These are phyloP conservation scores for Lethenteron reissneri DNA, from an alignment of 2,113 vertebrate genomes.

Conservation along the genomic window DNA sequence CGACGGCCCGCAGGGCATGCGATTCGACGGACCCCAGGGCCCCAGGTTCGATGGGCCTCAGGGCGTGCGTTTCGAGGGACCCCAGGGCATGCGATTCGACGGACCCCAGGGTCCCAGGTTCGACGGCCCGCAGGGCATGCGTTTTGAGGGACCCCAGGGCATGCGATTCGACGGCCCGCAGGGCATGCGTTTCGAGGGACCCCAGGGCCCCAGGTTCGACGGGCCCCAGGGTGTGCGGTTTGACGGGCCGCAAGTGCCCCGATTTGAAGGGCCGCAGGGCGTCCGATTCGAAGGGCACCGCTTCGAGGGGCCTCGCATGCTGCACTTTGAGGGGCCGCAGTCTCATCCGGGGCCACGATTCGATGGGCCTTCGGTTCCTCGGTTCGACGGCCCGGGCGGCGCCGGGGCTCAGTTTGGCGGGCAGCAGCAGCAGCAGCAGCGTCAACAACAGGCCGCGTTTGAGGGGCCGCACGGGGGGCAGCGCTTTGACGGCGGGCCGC, in stretches of 20 bases:
- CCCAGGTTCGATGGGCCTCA: constrained; percentile 38
- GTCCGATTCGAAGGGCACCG: constrained; percentile 11
- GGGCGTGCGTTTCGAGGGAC: constrained; percentile 37
- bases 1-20: constrained; percentile 4
- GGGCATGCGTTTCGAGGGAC: constrained; percentile 28
- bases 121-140: constrained; percentile 34
- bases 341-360: constrained; percentile 20
- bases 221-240: constrained; percentile 28
- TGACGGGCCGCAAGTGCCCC: constrained; percentile 34
- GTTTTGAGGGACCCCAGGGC: constrained; percentile 15
- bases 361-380: constrained; percentile 9
- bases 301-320: not conserved
- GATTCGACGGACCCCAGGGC: constrained; percentile 19
- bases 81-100: constrained; percentile 26
- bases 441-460: no score
- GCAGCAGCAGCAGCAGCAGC: no score
- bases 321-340: no score
- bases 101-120: constrained; percentile 28
- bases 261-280: constrained; percentile 39
- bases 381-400: constrained; percentile 14
- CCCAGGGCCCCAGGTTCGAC: constrained; percentile 39
- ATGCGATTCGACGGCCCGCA: constrained; percentile 23
- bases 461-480: not conserved
- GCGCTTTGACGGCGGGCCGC: constrained; percentile 30
- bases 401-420: no score